phyloP scores from a whole-genome alignment of 2,888 invertebrate genomes.

The Rhaphigaster nebulosa region DNA sequence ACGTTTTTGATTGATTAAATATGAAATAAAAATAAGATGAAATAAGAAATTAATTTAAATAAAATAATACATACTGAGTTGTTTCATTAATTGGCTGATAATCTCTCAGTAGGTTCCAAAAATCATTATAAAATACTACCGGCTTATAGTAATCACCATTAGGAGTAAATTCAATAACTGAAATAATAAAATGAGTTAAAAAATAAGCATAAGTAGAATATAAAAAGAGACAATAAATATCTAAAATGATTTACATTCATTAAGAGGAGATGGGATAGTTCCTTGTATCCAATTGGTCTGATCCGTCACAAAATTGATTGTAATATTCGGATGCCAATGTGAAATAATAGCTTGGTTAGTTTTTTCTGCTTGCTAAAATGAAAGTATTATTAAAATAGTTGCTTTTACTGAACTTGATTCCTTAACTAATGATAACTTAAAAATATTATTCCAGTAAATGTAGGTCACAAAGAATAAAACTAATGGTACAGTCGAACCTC shows the following conservation, averaged over 20 bases:
- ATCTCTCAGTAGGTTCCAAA: constrained; percentile 98
- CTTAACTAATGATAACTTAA: too few relatives aligned
- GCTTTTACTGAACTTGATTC: background rate
- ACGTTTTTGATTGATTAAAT: too few relatives aligned
- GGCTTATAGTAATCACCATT: constrained; percentile 91
- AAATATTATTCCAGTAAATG: too few relatives aligned
- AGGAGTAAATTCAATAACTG: constrained; percentile 88
- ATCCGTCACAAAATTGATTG: constrained; percentile 94
- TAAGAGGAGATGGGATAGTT: constrained; percentile 90
- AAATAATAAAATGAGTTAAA: constrained; percentile 62
- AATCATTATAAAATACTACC: constrained; percentile 94
- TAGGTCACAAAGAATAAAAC: too few relatives aligned
- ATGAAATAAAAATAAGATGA: background rate
- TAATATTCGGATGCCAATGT: constrained; percentile 99
- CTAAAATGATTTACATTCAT: constrained; percentile 77
- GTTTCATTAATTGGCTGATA: constrained; percentile 93
- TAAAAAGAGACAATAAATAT: background rate
- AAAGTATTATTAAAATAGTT: constrained; percentile 54
- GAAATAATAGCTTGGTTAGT: constrained; percentile 91
- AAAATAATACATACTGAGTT: constrained; percentile 72
- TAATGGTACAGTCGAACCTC: too few relatives aligned
- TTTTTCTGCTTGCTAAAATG: constrained; percentile 78
- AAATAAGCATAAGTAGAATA: constrained; percentile 52
- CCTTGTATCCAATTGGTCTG: constrained; percentile 96
- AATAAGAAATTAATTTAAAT: background rate